Evolutionary conservation across 2,113 vertebrate genomes (phyloP), one percentile per base, ranked within the genome.

Genomic region (Colistium nudipinnis): DNA sequence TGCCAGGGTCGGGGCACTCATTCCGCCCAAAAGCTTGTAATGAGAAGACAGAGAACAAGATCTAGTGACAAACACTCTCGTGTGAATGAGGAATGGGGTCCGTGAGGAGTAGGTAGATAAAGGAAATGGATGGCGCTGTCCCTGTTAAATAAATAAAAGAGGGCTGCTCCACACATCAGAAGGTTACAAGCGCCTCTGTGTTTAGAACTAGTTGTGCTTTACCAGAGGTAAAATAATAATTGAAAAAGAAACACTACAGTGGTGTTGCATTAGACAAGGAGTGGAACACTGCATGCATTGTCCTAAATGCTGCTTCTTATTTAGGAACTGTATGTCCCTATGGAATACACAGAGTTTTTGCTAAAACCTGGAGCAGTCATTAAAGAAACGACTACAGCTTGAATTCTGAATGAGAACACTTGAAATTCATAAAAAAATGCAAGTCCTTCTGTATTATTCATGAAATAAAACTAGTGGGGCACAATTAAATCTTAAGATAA

Each of bases 1-100:
- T 91, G 62, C 97, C 97, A 6, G 97, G 97, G 88, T 98, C 97
- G 1, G 96, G 97, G 67, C 97, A 99, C 54, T 99, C 97, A 0
- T 99, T 98, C 83, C 96, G 97, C n/a, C 97, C 97, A 88, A 99
- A 99, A 7, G 96, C 97, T 98, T 76, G 83, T 82, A 81, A 84
- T 49, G 63, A 74, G 65, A 71, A 84, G 60, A 81, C 61, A 82
- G 53, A 71, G 51, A 78, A 80, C 57, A 78, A 76, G 70, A 77
- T 78, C 51, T 76, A 25, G 53, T 80, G 72, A 87, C 72, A 74
- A 76, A 72, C 11, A 14, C 47, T 71, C 38, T 39, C 66, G 70
- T 75, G 70, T 71, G 56, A 69, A 78, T 81, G 62, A 88, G 59
- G 62, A 84, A 88, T 74, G 28, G 38, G 59, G 67, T 67, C 54